Evolutionary conservation across 2,797 vertebrate species (phyloP).

Genomic region (Eospalax fontanierii): DNA sequence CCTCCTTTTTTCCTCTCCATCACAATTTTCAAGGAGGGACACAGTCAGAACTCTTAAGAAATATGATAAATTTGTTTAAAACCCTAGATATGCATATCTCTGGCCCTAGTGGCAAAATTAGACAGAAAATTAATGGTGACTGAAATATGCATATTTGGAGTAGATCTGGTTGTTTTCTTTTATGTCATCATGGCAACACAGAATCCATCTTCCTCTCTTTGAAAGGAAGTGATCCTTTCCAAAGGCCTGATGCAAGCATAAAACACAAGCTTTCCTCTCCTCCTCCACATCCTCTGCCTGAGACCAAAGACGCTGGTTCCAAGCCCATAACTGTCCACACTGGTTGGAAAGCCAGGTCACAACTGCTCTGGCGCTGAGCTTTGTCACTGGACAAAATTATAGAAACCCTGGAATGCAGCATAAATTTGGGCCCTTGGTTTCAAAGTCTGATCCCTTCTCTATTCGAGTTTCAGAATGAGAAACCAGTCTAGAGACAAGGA

Average conservation of each 20-base stretch:
- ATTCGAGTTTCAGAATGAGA: background rate
- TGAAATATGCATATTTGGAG: conserved; percentile 58
- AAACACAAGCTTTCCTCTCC: conserved; percentile 43
- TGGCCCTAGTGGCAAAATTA: conserved; percentile 14
- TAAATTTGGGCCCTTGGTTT: conserved; percentile 29
- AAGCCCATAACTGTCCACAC: conserved; percentile 53
- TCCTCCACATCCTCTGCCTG: background rate
- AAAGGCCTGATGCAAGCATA: conserved; percentile 30
- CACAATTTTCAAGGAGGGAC: background rate
- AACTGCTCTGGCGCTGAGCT: background rate
- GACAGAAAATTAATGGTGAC: conserved; percentile 56
- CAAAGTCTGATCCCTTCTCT: background rate
- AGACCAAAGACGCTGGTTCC: background rate
- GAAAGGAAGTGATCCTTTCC: conserved; percentile 44
- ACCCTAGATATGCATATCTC: conserved; percentile 20
- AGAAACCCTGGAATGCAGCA: background rate
- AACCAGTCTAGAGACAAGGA: background rate
- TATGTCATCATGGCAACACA: conserved; percentile 48
- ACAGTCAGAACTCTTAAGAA: conserved; percentile 31
- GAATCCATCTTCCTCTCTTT: conserved; percentile 54
- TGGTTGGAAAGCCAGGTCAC: conserved; percentile 64
- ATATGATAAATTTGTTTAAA: conserved; percentile 56
- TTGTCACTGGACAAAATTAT: background rate
- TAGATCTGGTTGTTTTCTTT: conserved; percentile 56
- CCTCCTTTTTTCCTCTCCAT: background rate